A percentile compares a stretch with the other conserved stretches of the same genome.
Conservation (phyloP, 2,888 invertebrate genomes). For the Tribolium freemani region DNA sequence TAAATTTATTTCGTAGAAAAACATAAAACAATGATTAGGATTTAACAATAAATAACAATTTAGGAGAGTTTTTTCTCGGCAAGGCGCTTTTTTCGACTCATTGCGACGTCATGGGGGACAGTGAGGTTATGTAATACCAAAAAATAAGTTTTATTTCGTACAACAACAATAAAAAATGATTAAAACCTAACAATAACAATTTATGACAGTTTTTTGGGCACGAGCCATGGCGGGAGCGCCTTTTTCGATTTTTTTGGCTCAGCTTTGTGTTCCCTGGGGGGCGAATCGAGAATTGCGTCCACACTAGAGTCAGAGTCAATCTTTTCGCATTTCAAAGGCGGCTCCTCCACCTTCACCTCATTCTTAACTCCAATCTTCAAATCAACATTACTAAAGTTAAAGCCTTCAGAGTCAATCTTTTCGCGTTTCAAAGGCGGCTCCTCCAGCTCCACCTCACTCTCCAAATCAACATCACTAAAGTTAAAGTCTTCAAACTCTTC, state of each 20-base stretch:
- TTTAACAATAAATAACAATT: no score
- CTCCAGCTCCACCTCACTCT: neutral
- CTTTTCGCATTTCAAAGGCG: neutral
- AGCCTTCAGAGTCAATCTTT: neutral
- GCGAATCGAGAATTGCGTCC: constrained; percentile 8
- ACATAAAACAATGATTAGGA: no score
- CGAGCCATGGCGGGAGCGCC: constrained; percentile 9
- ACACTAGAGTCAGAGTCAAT: neutral
- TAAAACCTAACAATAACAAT: neutral
- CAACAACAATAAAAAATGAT: neutral
- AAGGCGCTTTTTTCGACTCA: no score
- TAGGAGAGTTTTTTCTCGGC: no score
- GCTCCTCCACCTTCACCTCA: no score
- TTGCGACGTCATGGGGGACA: no score
- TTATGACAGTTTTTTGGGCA: constrained; percentile 10
- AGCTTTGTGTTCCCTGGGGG: neutral
- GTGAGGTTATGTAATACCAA: neutral
- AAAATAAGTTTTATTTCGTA: neutral
- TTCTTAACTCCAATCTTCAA: no score
- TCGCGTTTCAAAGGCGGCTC: neutral
- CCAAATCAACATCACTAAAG: constrained; percentile 8
- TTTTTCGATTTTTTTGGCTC: constrained; percentile 5
- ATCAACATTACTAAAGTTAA: no score
- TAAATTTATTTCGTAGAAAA: no score
- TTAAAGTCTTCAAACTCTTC: constrained; percentile 59